Conservation (phyloP, 2,113 vertebrate genomes). For the Thryonomys swinderianus region DNA sequence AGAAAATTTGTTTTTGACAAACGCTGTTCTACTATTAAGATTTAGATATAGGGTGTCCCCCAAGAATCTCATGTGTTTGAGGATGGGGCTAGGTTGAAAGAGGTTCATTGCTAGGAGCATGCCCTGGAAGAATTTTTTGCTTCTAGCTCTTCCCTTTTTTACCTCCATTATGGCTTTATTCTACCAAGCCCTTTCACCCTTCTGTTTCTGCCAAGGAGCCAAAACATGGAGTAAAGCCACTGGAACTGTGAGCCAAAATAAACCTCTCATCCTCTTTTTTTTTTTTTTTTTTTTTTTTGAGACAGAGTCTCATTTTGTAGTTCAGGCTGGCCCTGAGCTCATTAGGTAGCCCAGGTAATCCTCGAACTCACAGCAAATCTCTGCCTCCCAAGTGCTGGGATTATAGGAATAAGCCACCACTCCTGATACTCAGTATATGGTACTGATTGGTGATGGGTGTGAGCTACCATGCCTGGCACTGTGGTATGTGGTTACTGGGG, state of each 20-base stretch:
- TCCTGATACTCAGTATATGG: no score
- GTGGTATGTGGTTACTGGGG: no score
- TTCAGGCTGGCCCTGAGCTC: no score
- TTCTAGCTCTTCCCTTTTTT: background rate
- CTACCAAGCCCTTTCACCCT: background rate
- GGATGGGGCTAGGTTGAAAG: background rate
- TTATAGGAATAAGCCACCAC: no score
- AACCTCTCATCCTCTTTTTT: background rate
- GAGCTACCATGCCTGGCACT: no score
- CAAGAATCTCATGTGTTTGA: background rate
- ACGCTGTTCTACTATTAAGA: background rate
- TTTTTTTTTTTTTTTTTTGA: no score
- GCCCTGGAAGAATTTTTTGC: background rate
- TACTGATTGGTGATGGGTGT: no score
- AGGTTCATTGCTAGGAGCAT: background rate
- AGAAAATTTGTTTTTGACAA: constrained; percentile 58
- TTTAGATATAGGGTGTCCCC: background rate
- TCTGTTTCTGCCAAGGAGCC: background rate
- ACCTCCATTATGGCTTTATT: background rate
- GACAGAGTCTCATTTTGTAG: no score
- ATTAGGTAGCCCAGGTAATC: no score
- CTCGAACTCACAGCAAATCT: no score
- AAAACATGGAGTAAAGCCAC: background rate
- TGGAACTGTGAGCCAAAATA: background rate
- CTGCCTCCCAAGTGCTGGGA: no score